Percentiles rank a stretch among this genome's conserved stretches.
Conservation (phyloP, 92 coral and sea anemone genomes). For the Parazoanthus swiftii region DNA sequence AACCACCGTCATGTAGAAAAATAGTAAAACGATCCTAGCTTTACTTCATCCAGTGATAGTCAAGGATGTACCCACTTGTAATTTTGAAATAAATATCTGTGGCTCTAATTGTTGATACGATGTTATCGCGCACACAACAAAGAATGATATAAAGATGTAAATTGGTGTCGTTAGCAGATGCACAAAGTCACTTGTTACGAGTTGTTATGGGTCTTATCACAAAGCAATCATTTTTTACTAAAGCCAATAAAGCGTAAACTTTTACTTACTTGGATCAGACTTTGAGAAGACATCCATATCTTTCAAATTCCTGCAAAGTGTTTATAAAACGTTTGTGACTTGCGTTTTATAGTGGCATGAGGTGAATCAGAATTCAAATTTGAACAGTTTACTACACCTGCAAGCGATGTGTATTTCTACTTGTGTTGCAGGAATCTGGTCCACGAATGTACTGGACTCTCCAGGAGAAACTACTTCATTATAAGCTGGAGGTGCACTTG, state of each 20-base stretch:
- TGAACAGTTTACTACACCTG: constrained; percentile 54
- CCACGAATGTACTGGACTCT: constrained; percentile 52
- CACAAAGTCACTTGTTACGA: not conserved
- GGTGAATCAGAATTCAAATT: too few species aligned
- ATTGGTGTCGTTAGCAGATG: not conserved
- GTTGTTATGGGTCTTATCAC: not conserved
- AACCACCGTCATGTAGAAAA: not conserved
- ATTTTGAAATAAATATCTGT: too few species aligned
- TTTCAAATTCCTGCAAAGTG: constrained; percentile 68
- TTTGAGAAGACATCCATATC: constrained; percentile 96
- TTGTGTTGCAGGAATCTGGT: constrained; percentile 91
- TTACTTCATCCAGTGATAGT: not conserved
- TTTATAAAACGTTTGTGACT: not conserved
- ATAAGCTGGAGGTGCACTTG: constrained; percentile 74
- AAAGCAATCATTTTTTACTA: not conserved
- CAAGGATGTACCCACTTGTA: not conserved
- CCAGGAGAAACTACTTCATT: constrained; percentile 63
- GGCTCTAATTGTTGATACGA: not conserved
- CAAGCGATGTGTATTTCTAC: constrained; percentile 91
- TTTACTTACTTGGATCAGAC: constrained; percentile 91
- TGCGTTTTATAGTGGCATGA: not conserved
- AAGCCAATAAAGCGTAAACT: not conserved
- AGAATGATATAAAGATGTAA: too few species aligned
- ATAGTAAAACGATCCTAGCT: not conserved
- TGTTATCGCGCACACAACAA: not conserved